phyloP scores from a whole-genome alignment of 2,113 vertebrate genomes.

The Andinoacara biseriatus region DNA sequence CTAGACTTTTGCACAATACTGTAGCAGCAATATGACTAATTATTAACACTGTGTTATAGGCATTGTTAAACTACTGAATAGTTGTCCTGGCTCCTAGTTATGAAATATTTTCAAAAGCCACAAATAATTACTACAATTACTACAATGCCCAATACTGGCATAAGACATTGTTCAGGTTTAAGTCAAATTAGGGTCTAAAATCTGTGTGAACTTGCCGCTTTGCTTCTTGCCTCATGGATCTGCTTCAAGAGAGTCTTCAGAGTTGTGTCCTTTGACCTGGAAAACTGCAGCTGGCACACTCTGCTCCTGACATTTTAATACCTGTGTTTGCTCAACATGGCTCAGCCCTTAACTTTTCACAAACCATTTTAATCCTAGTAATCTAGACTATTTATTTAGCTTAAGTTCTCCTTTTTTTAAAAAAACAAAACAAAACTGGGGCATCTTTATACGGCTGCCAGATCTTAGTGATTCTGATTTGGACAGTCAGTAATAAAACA shows the following conservation, averaged over 20 bases:
- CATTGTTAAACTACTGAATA: too few species aligned
- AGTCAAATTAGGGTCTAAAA: neutral
- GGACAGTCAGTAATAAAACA: neutral
- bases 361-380: neutral
- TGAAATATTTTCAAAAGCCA: neutral
- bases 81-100: neutral
- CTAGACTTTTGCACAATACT: too few species aligned
- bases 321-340: neutral
- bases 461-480: neutral
- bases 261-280: neutral
- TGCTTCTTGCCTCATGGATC: accelerated
- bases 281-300: neutral
- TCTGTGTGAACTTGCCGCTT: accelerated
- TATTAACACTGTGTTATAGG: too few species aligned
- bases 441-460: too few species aligned
- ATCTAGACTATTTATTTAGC: neutral
- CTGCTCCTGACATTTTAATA: neutral
- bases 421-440: neutral
- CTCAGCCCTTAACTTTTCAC: slow-evolving; percentile 2
- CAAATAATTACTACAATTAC: too few species aligned
- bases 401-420: neutral
- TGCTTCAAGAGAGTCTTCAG: neutral
- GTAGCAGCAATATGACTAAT: too few species aligned
- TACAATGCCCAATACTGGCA: neutral
- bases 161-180: too few species aligned